Percentiles rank a stretch among this genome's conserved stretches.
phyloP scores from a whole-genome alignment of 2,113 vertebrate genomes.

The Rhagologus leucostigma region DNA sequence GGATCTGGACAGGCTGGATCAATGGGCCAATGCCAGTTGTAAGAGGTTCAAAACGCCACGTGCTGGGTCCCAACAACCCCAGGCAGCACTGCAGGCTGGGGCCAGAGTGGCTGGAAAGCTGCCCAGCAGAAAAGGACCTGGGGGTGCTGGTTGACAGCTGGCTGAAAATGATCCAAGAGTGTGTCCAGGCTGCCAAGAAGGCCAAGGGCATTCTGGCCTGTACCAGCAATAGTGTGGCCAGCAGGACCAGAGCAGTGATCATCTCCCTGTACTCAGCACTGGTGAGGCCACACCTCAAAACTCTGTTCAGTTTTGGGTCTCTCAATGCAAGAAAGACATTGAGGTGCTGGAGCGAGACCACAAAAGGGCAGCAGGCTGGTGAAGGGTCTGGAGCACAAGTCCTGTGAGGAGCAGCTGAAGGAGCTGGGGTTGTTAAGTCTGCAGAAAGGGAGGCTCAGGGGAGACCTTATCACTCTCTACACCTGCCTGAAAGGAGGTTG shows the following conservation, averaged over 20 bases:
- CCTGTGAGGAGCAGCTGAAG: background rate
- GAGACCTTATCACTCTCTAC: background rate
- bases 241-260: background rate
- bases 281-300: background rate
- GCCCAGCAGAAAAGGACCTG: background rate
- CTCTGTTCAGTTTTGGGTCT: background rate
- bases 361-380: background rate
- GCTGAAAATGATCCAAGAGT: background rate
- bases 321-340: background rate
- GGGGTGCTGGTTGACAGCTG: fast-evolving
- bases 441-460: background rate
- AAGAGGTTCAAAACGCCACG: background rate
- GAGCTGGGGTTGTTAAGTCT: background rate
- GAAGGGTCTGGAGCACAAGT: background rate
- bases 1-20: background rate
- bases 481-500: background rate
- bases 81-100: background rate
- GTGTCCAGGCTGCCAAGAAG: background rate
- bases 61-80: background rate
- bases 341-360: background rate
- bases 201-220: background rate
- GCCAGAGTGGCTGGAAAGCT: background rate
- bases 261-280: background rate
- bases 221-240: background rate
- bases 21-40: too few relatives aligned